Evolutionary conservation across 2,113 vertebrate species (phyloP).

Genomic region (Bubo scandiacus): DNA sequence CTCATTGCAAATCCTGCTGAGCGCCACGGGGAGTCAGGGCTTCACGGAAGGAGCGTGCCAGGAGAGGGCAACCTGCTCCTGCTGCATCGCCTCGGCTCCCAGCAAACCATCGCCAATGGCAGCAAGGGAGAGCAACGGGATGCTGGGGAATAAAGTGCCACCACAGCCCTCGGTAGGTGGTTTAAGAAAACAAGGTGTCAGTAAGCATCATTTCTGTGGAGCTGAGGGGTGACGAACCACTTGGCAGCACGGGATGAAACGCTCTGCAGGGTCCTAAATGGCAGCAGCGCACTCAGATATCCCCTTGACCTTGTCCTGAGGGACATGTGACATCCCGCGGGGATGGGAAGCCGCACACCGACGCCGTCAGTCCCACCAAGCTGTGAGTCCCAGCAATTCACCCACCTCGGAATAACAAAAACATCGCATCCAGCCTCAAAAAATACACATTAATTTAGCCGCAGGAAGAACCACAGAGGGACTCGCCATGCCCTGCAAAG

Average conservation of each 20-base stretch:
- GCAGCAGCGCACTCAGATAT: background rate
- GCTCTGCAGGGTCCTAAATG: background rate
- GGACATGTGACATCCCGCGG: accelerated
- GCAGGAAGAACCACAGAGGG: background rate
- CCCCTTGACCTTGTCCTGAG: background rate
- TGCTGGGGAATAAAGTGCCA: accelerated
- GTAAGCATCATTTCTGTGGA: accelerated
- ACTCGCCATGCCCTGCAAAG: accelerated
- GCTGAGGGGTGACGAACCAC: background rate
- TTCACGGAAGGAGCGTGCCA: accelerated
- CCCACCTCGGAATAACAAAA: background rate
- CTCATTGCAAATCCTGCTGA: accelerated
- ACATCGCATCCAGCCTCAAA: background rate
- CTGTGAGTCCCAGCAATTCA: background rate
- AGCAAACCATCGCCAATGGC: background rate
- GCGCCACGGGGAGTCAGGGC: accelerated
- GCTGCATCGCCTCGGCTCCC: accelerated
- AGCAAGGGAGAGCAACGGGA: accelerated
- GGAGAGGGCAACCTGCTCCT: conserved; percentile 23
- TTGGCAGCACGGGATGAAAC: accelerated
- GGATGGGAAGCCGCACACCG: background rate
- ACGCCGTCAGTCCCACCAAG: background rate
- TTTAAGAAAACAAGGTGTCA: background rate
- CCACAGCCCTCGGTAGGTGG: accelerated
- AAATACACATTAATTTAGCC: background rate